Percentiles rank a stretch among this genome's conserved stretches.
Evolutionary conservation across 1,140 invertebrate species (phyloP).

Genomic region (Drosophila biarmipes): DNA sequence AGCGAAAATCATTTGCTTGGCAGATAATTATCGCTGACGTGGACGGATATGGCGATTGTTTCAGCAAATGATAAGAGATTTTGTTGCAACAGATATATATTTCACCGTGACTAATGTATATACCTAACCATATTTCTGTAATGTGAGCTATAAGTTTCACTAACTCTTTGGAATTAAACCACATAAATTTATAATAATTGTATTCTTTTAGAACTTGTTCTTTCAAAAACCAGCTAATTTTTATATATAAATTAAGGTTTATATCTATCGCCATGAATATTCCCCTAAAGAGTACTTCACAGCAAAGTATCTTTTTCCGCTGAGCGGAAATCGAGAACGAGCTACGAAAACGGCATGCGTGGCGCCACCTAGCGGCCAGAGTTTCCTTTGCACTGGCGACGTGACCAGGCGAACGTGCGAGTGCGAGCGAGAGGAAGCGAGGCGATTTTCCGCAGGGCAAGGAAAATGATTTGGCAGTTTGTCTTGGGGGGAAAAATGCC

Average conservation of each 20-base stretch:
- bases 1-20: conserved; percentile 20
- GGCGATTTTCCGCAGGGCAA: not conserved
- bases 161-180: no score
- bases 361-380: conserved; percentile 57
- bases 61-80: not conserved
- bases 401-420: conserved; percentile 16
- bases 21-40: conserved; percentile 16
- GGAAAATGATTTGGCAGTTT: conserved; percentile 19
- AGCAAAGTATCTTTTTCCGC: not conserved
- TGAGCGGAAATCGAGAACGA: not conserved
- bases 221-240: no score
- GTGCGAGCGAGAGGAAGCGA: conserved; percentile 10
- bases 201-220: no score
- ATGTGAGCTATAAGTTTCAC: no score
- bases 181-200: no score
- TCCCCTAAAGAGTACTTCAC: not conserved
- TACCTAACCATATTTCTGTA: no score
- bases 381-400: conserved; percentile 25
- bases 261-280: no score
- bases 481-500: conserved; percentile 32
- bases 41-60: conserved; percentile 2
- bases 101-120: no score
- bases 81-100: no score
- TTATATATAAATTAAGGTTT: no score
- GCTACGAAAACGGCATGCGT: conserved; percentile 23